These are phyloP conservation scores for Megamerina dolium DNA, from an alignment of 2,888 invertebrate genomes.

Conservation along the genomic window DNA sequence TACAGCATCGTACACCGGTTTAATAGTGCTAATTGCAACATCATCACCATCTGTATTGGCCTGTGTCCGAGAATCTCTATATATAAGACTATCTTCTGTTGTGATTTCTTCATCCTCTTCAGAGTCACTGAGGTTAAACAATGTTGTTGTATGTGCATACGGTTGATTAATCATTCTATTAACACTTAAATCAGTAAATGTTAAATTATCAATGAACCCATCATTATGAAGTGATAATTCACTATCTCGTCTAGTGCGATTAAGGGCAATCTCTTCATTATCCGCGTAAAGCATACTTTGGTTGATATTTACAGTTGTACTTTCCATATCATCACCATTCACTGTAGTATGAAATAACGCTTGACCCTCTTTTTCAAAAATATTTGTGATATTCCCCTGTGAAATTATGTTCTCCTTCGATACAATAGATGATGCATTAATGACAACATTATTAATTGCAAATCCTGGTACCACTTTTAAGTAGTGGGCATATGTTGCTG, in stretches of 20 bases:
- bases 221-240: slow-evolving; percentile 9
- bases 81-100: background rate
- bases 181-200: slow-evolving; percentile 20
- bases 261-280: slow-evolving; percentile 18
- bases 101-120: slow-evolving; percentile 7
- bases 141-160: slow-evolving; percentile 20
- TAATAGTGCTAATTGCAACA: background rate
- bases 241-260: slow-evolving; percentile 29
- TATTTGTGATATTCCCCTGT: slow-evolving; percentile 41
- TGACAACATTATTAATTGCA: slow-evolving; percentile 46
- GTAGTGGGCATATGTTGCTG: slow-evolving; percentile 47
- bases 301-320: slow-evolving; percentile 11
- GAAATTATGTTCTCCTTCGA: slow-evolving; percentile 41
- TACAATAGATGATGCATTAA: slow-evolving; percentile 42
- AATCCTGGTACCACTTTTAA: slow-evolving; percentile 46
- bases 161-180: slow-evolving; percentile 12
- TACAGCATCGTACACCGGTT: background rate
- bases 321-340: slow-evolving; percentile 13
- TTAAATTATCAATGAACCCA: slow-evolving; percentile 21
- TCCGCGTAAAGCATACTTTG: slow-evolving; percentile 5
- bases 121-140: slow-evolving; percentile 21
- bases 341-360: slow-evolving; percentile 21
- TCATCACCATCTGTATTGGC: too few species aligned
- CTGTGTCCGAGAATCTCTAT: too few species aligned
- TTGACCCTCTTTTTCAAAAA: slow-evolving; percentile 38